These are phyloP conservation scores for Nestor notabilis DNA, from an alignment of 2,113 vertebrate genomes.

Conservation along the genomic window DNA sequence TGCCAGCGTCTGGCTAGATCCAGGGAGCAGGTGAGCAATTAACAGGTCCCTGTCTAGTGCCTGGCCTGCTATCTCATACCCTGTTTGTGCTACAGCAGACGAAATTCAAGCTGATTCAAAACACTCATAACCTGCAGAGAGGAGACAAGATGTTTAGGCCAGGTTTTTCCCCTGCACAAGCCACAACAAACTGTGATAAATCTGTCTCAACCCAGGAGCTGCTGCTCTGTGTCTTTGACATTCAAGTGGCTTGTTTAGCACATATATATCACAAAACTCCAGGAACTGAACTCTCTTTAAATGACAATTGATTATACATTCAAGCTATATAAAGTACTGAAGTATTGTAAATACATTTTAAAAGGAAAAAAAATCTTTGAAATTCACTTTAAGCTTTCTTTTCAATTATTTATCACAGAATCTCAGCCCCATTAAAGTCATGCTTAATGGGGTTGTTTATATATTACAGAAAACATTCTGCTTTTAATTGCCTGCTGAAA, in stretches of 20 bases:
- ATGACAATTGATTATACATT: conserved; percentile 62
- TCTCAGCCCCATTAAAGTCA: conserved; percentile 62
- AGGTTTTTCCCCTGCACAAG: not conserved
- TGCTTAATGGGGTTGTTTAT: conserved; percentile 65
- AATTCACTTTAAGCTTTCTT: conserved; percentile 57
- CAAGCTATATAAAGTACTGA: conserved; percentile 44
- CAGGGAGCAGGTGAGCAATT: not conserved
- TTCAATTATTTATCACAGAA: conserved; percentile 71
- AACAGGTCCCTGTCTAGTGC: not conserved
- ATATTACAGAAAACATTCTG: conserved; percentile 62
- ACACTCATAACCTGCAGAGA: not conserved
- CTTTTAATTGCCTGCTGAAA: conserved; percentile 65
- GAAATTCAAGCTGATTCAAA: not conserved
- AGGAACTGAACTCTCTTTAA: conserved; percentile 19
- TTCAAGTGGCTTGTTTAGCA: conserved; percentile 16
- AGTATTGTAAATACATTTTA: conserved; percentile 54
- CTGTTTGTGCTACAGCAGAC: not conserved
- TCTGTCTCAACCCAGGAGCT: not conserved
- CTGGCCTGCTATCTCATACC: not conserved
- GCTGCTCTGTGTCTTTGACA: not conserved
- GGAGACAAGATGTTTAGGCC: not conserved
- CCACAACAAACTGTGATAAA: not conserved
- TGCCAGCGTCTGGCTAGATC: not conserved
- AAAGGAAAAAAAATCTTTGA: conserved; percentile 9
- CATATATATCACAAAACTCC: conserved; percentile 21